Base-by-base conservation (phyloP, 2,113 vertebrate genomes). In the Clinocottus analis region DNA sequence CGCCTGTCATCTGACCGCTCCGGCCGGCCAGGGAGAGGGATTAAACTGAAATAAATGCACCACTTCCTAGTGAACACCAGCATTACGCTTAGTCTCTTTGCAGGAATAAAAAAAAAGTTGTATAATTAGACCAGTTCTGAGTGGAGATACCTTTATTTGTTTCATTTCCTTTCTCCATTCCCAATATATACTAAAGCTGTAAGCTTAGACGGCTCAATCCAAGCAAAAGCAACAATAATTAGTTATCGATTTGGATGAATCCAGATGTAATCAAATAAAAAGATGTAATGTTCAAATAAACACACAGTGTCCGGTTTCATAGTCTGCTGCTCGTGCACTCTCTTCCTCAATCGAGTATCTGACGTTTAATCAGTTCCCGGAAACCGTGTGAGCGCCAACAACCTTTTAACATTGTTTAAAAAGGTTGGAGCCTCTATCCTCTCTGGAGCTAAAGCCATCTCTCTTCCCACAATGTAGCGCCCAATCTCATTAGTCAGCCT, bases 1-100 rank as follows among this genome's bases (percentile, higher is more conserved):
- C 43, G 86, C 6, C 81, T 80, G 88, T 91, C 85, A 93, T 86
- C 87, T 92, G 92, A 91, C 92, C 61, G 58, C 58, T 43, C 67
- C 1, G 33, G 43, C 64, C 14, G 21, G 79, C 87, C 80, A 85
- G 83, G 2, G 39, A 73, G 76, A 29, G 67, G 84, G 85, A 89
- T 89, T 92, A 92, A 72, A 77, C 66, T 4, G 25, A 83, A 87
- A 89, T 87, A 83, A 87, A 89, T 67, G 75, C 72, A 86, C 67
- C 64, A 68, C 72, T 84, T 85, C 66, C 53, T 51, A 2, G 74
- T 88, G 80, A 88, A 87, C 71, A 75, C 4, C 74, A 77, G 49
- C 37, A 81, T 64, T 72, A 64, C 13, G 56, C 27, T 71, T 21
- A 31, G 61, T 73, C 63, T 59, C 37, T 39, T 41, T 63, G 35